Conservation (phyloP, 2,797 vertebrate species). For the Moxostoma hubbsi region DNA sequence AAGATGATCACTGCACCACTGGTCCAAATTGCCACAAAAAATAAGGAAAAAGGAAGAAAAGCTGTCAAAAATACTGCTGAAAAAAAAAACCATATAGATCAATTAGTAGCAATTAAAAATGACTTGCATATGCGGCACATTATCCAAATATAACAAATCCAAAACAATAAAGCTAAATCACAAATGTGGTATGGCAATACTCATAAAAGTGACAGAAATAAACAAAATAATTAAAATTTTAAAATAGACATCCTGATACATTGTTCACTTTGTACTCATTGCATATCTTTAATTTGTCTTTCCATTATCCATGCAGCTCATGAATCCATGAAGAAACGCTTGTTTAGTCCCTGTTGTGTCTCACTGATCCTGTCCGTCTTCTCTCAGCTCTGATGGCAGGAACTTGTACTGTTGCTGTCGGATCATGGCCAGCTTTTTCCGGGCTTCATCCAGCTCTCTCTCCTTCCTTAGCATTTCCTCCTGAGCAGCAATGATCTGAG, state of each 20-base stretch:
- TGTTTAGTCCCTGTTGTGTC: slow-evolving; percentile 15
- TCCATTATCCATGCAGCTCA: slow-evolving; percentile 53
- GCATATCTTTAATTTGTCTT: slow-evolving; percentile 26
- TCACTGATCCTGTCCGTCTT: slow-evolving; percentile 88
- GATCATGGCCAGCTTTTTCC: slow-evolving; percentile 94
- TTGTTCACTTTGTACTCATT: slow-evolving; percentile 59
- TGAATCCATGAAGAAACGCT: neutral
- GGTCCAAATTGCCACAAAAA: slow-evolving; percentile 64
- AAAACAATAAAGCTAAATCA: slow-evolving; percentile 58
- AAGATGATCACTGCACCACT: slow-evolving; percentile 66
- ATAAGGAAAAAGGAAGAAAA: no score
- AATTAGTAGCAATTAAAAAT: slow-evolving; percentile 61
- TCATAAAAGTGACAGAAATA: slow-evolving; percentile 58
- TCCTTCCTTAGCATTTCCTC: slow-evolving; percentile 98
- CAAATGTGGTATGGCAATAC: slow-evolving; percentile 44
- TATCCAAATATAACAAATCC: slow-evolving; percentile 53
- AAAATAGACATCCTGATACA: slow-evolving; percentile 65
- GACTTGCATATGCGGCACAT: slow-evolving; percentile 61
- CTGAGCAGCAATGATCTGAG: slow-evolving; percentile 95
- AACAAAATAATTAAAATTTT: slow-evolving; percentile 49
- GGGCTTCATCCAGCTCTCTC: slow-evolving; percentile 90
- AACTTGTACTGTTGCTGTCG: slow-evolving; percentile 98
- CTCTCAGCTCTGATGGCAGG: slow-evolving; percentile 91
- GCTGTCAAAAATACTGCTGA: slow-evolving; percentile 51
- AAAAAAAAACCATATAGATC: slow-evolving; percentile 53